Base-by-base conservation (phyloP, 2,797 vertebrate species). In the Cetoscarus ocellatus region DNA sequence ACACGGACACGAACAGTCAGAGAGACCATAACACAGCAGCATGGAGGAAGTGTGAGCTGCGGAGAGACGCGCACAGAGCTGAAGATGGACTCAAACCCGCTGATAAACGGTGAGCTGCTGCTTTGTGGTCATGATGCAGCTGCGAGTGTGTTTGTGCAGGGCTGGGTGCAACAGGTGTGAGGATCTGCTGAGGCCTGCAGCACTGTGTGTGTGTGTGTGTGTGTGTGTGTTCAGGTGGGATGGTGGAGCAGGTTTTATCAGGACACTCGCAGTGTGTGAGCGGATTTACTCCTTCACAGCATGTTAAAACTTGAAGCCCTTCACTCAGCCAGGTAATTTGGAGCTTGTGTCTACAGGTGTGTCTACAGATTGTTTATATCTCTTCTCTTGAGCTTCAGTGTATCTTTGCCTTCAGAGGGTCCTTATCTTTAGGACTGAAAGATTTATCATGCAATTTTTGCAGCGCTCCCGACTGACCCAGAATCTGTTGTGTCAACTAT, bases 1-100 rank as follows among this genome's bases (percentile, higher is more conserved):
- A 62, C 19, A 56, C 44, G n/a, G 15, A 27, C 18, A 18, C 18
- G 45, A 47, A 9, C 8, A 17, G 1, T 38, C 40, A 15, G 15
- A 34, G 8, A 27, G 1, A 52, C 27, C 14, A 49, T 35, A 17
- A 11, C 44, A 52, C 34, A 10, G 61, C 61, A 69, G 70, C 74
- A 86, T 88, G 85, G 62, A 84, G 42, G 66, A 71, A 58, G 45
- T 35, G 39, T 85, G 76, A 84, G 62, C 7, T 17, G 65, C 74
- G 5, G 52, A 15, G n/a, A 60, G 10, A 70, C 44, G 19, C 5
- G 36, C 66, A 38, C 18, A 57, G 10, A 10, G 7, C 56, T 59
- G 75, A 80, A 85, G 85, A 95, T 95, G 94, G 94, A 95, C 27
- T 82, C 93, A 47, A 94, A 90, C 84, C 88, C 90, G 70, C 86